Conservation (phyloP, 2,888 invertebrate species). For the Diplolepis rosae region DNA sequence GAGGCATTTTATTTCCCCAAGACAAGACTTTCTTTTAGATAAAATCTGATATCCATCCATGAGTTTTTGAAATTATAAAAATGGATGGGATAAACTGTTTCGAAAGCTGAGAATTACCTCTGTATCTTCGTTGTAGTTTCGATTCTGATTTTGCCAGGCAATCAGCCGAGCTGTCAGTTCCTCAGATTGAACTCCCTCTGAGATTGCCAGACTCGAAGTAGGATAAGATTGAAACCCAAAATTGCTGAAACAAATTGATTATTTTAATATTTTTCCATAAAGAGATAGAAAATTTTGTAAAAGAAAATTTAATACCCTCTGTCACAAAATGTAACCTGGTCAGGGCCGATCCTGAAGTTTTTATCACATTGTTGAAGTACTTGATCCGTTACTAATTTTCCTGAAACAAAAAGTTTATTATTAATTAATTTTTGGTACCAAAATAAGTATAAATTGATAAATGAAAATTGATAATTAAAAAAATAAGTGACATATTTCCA, state of each 20-base stretch:
- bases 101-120: background rate
- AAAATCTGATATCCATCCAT: too few relatives aligned
- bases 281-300: background rate
- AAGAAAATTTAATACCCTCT: slow-evolving; percentile 51
- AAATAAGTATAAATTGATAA: background rate
- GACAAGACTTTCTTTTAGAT: too few relatives aligned
- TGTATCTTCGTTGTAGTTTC: slow-evolving; percentile 41
- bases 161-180: slow-evolving; percentile 66
- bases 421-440: too few relatives aligned
- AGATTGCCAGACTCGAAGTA: slow-evolving; percentile 48
- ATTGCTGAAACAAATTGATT: background rate
- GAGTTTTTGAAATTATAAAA: background rate
- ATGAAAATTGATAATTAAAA: slow-evolving; percentile 3
- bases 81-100: background rate
- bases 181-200: slow-evolving; percentile 61
- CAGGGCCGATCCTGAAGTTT: slow-evolving; percentile 54
- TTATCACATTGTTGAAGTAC: slow-evolving; percentile 59
- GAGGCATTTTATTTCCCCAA: too few relatives aligned
- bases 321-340: slow-evolving; percentile 48
- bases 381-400: slow-evolving; percentile 59
- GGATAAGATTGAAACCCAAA: slow-evolving; percentile 55
- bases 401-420: slow-evolving; percentile 55
- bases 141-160: slow-evolving; percentile 63
- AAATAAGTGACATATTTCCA: too few relatives aligned
- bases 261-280: slow-evolving; percentile 42